Conservation (phyloP, 2,888 invertebrate species). For the Craniophora ligustri region DNA sequence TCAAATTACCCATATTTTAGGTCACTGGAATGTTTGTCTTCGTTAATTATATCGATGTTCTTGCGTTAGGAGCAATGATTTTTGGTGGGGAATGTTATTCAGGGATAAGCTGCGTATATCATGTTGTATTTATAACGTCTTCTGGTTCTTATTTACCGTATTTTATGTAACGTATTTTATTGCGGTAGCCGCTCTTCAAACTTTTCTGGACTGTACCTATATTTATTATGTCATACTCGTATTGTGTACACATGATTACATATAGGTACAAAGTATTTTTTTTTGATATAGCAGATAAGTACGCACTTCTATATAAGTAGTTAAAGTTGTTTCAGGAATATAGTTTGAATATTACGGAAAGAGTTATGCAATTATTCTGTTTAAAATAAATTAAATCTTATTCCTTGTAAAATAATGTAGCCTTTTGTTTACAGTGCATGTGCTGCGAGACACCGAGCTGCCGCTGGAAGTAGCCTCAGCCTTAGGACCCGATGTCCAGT, state of each 20-base stretch:
- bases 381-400: not conserved
- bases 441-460: conserved; percentile 88
- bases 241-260: no score
- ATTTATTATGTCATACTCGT: no score
- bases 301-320: no score
- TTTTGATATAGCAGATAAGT: no score
- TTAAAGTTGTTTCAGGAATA: no score
- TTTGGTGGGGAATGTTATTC: not conserved
- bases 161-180: no score
- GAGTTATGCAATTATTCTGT: not conserved
- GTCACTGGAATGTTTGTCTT: conserved; percentile 18
- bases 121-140: no score
- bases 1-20: conserved; percentile 32
- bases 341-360: no score
- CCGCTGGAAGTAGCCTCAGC: conserved; percentile 90
- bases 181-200: no score
- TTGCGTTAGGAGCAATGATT: not conserved
- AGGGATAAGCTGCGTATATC: not conserved
- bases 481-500: conserved; percentile 88
- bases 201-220: no score
- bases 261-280: no score
- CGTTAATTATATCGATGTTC: not conserved
- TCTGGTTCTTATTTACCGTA: no score
- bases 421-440: conserved; percentile 86
- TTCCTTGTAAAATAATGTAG: not conserved